Evolutionary conservation across 1,140 invertebrate species (phyloP).

Genomic region (Drosophila dunni): DNA sequence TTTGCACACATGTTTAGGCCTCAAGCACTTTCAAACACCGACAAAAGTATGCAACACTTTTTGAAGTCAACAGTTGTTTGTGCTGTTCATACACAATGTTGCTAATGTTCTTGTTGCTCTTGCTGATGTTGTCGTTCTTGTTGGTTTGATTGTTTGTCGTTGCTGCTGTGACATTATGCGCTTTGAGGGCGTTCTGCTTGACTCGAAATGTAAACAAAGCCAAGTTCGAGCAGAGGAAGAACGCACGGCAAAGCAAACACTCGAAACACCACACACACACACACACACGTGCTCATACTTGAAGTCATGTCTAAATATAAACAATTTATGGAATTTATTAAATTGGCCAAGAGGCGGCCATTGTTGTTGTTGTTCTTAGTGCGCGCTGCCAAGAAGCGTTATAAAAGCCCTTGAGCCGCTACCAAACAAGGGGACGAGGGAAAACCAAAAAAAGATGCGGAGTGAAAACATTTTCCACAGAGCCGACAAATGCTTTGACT

Average conservation of each 20-base stretch:
- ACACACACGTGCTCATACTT: conserved; percentile 14
- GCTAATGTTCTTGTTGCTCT: conserved; percentile 6
- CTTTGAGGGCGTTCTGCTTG: conserved; percentile 12
- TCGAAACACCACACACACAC: conserved; percentile 18
- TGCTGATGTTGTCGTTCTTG: conserved; percentile 2
- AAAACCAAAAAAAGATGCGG: conserved; percentile 9
- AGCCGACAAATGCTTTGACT: conserved; percentile 52
- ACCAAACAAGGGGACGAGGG: conserved; percentile 29
- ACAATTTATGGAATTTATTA: conserved; percentile 79
- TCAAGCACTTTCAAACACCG: conserved; percentile 20
- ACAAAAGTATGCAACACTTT: conserved; percentile 35
- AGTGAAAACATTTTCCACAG: conserved; percentile 49
- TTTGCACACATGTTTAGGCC: conserved; percentile 3
- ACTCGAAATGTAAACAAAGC: conserved; percentile 43
- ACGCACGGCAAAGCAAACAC: conserved; percentile 15
- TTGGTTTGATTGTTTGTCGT: conserved; percentile 5
- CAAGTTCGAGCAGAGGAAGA: conserved; percentile 20
- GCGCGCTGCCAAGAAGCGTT: conserved; percentile 26
- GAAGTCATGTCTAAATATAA: conserved; percentile 47
- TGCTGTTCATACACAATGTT: conserved; percentile 12
- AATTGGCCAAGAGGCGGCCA: conserved; percentile 66
- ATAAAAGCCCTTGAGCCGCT: conserved; percentile 42
- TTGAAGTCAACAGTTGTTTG: conserved; percentile 35
- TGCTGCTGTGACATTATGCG: conserved; percentile 25
- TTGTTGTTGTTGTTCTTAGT: conserved; percentile 16